Evolutionary conservation across 2,888 invertebrate genomes (phyloP).

Genomic region (Conomelus anceps): DNA sequence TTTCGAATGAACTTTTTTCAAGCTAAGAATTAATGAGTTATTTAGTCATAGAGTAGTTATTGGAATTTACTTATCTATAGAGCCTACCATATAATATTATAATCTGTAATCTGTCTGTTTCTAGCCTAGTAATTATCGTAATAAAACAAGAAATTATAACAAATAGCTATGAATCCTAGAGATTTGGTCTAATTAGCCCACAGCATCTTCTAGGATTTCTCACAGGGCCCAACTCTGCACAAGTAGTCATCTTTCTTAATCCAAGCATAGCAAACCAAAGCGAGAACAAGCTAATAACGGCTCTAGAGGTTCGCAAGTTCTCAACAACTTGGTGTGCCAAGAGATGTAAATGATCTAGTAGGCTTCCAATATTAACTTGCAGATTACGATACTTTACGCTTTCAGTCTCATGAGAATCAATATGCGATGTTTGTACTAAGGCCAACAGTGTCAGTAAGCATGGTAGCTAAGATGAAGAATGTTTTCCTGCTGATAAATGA

Average conservation of each 20-base stretch:
- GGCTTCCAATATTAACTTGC: not conserved
- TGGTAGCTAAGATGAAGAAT: not conserved
- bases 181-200: not conserved
- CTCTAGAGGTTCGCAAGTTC: not conserved
- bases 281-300: not conserved
- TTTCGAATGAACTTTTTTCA: too few species aligned
- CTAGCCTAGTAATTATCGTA: too few species aligned
- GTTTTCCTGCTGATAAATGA: not conserved
- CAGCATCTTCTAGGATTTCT: not conserved
- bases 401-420: not conserved
- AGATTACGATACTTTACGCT: not conserved
- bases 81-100: too few species aligned
- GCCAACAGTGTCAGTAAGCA: too few species aligned
- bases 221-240: not conserved
- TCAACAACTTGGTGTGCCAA: not conserved
- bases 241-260: not conserved
- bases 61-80: too few species aligned
- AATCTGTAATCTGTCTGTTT: too few species aligned
- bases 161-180: not conserved
- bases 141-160: too few species aligned
- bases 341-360: not conserved
- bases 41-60: too few species aligned
- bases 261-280: not conserved
- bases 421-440: not conserved
- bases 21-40: too few species aligned